Percentiles rank a stretch among this genome's conserved stretches.
These are phyloP conservation scores for Aphaenogaster floridana DNA, from an alignment of 1,140 invertebrate species.

Conservation along the genomic window DNA sequence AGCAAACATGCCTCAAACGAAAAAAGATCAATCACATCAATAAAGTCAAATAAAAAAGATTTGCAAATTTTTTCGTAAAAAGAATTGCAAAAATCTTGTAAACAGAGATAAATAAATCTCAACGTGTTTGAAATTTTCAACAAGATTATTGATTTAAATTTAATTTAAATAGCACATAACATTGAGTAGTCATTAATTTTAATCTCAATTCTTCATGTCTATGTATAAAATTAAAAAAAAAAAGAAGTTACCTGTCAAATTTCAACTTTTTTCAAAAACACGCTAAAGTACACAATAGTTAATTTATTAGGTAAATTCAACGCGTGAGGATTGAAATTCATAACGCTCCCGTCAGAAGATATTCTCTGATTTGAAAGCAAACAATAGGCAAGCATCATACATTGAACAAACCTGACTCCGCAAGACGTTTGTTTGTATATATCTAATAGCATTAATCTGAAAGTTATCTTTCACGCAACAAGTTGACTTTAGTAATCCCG, in stretches of 20 bases:
- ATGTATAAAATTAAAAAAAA: background rate
- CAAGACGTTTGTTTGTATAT: background rate
- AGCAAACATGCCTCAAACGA: background rate
- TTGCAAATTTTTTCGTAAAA: background rate
- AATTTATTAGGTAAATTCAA: background rate
- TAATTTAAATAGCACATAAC: background rate
- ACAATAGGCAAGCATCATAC: background rate
- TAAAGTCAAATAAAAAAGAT: constrained; percentile 5
- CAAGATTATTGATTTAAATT: constrained; percentile 2
- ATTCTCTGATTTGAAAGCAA: background rate
- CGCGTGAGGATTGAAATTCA: background rate
- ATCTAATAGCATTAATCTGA: constrained; percentile 9
- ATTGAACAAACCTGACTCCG: background rate
- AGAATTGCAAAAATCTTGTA: background rate
- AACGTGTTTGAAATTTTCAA: background rate
- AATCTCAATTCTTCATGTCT: background rate
- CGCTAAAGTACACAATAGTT: background rate
- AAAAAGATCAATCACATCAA: background rate
- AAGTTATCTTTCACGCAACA: constrained; percentile 15
- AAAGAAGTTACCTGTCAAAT: background rate
- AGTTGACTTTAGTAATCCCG: constrained; percentile 2
- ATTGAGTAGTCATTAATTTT: background rate
- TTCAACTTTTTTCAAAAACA: background rate
- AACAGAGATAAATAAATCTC: background rate
- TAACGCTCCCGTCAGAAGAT: background rate